Percentiles rank a stretch among this genome's conserved stretches.
phyloP scores from a whole-genome alignment of 53 echinoderm and acorn worm species.

The Glandiceps talaboti region DNA sequence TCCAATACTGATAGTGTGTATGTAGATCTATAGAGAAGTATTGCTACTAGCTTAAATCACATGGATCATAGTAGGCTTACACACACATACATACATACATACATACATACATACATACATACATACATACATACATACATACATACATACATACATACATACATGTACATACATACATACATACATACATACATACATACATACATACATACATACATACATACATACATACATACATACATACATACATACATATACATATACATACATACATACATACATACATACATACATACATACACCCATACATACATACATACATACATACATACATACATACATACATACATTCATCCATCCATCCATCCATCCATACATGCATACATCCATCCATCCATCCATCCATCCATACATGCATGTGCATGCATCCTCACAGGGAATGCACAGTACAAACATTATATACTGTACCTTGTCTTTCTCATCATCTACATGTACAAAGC shows the following conservation, averaged over 20 bases:
- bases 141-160: not conserved
- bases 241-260: not conserved
- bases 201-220: too few relatives aligned
- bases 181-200: not conserved
- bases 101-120: too few relatives aligned
- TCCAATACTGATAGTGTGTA: too few relatives aligned
- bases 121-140: not conserved
- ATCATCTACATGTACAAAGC: too few relatives aligned
- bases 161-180: not conserved
- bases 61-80: too few relatives aligned
- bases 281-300: not conserved
- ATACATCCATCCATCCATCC: not conserved
- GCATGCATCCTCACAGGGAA: too few relatives aligned
- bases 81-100: not conserved
- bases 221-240: not conserved
- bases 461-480: too few relatives aligned
- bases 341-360: not conserved
- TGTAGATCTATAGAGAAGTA: too few relatives aligned
- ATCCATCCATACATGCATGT: not conserved
- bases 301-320: not conserved
- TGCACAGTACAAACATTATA: too few relatives aligned
- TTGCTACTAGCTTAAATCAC: too few relatives aligned
- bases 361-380: not conserved
- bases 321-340: not conserved
- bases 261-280: not conserved